These are phyloP conservation scores for Bombus picipes DNA, from an alignment of 1,140 invertebrate species.

Conservation along the genomic window DNA sequence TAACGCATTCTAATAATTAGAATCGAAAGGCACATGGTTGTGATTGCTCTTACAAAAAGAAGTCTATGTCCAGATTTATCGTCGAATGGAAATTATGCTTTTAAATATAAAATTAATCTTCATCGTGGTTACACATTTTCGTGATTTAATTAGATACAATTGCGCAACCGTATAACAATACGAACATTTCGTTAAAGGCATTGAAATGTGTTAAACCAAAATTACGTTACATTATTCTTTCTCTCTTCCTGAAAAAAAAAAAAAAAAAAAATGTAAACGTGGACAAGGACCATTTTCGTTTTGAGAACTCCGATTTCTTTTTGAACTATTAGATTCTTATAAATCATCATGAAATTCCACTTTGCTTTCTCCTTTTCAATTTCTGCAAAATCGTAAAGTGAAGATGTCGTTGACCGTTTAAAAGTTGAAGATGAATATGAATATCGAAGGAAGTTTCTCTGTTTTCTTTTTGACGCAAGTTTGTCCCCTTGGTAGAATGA, in stretches of 20 bases:
- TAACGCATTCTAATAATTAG: background rate
- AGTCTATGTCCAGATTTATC: too few relatives aligned
- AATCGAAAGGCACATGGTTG: background rate
- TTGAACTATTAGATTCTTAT: too few relatives aligned
- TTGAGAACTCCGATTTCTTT: background rate
- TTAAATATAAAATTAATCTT: background rate
- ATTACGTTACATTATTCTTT: background rate
- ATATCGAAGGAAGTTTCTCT: background rate
- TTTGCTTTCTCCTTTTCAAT: background rate
- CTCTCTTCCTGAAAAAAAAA: background rate
- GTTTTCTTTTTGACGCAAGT: too few relatives aligned
- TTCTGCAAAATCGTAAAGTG: background rate
- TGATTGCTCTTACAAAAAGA: too few relatives aligned
- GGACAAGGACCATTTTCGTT: background rate
- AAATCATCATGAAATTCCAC: background rate
- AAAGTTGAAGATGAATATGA: background rate
- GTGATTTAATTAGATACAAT: background rate
- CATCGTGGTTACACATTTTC: background rate
- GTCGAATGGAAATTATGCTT: too few relatives aligned
- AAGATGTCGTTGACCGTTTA: background rate
- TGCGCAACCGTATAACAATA: background rate
- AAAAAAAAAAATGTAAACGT: rapidly evolving
- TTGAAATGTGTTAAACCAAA: background rate
- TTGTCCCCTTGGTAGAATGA: background rate
- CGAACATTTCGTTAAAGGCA: background rate